Evolutionary conservation across 2,113 vertebrate genomes (phyloP), one percentile per base, ranked within the genome.

Genomic region (Pituophis catenifer): DNA sequence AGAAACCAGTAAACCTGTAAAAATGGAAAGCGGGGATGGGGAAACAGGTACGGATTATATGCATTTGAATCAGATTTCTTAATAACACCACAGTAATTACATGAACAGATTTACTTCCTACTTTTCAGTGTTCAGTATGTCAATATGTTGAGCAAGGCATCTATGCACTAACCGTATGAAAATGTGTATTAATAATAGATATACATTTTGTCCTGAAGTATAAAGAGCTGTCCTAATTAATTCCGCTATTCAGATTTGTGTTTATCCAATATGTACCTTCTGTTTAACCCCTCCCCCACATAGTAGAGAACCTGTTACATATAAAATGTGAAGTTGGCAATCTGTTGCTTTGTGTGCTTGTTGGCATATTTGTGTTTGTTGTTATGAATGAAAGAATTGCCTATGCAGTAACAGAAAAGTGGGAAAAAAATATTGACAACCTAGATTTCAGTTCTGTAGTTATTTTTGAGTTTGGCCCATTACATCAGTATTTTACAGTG

Each of bases 1-100:
- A 98, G 98, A 99, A 98, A 98, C 97, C 96, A 98, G 98, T 98
- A 99, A 99, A 99, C 98, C 98, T 96, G 98, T 98, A 93, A 93
- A 93, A 96, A 98, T 99, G 98, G 99, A 99, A 97, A 99, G 98
- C 95, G 98, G 98, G 95, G 98, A 99, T 97, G 97, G 98, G 97
- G 98, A 97, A 97, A 98, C 98, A 97, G 99, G 99, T 99, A 98
- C 98, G 98, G 97, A 54, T 86, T 1, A 44, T 0, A 48, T 48
- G 0, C 92, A 26, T 85, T 91, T 38, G 62, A 38, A 6, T 55
- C 6, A 8, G 7, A 29, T 91, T 65, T 97, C 93, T 86, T 55
- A 26, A 1, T 92, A 48, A 19, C 65, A 75, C 65, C 48, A 15
- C 17, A 81, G 17, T 38, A 8, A 81, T 81, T 81, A 81, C 33